A percentile compares a stretch with the other conserved stretches of the same genome.
Evolutionary conservation across 2,797 vertebrate species (phyloP).

Genomic region (Oophaga sylvatica): DNA sequence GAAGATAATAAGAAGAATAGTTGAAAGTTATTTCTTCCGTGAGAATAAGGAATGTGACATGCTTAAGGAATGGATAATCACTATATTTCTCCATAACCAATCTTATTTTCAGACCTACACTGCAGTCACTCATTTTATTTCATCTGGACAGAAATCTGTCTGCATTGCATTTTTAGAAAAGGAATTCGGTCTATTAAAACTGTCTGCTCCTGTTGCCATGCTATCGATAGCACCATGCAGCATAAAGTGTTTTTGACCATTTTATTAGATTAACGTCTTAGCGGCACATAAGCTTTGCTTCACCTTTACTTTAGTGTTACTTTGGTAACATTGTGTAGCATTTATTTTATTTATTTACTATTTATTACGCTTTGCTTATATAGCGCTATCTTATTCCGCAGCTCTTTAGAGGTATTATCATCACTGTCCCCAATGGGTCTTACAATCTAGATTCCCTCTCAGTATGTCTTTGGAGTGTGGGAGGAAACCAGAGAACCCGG

Average conservation of each 20-base stretch:
- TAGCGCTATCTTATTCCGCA: too few species aligned
- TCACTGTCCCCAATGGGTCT: too few species aligned
- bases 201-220: neutral
- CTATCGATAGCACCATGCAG: neutral
- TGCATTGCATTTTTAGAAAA: neutral
- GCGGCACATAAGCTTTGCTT: neutral
- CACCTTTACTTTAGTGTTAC: neutral
- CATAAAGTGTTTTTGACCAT: neutral
- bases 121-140: conserved; percentile 28
- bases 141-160: conserved; percentile 7
- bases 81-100: conserved; percentile 7
- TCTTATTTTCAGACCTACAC: conserved; percentile 27
- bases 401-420: too few species aligned
- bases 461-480: too few species aligned
- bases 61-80: conserved; percentile 41
- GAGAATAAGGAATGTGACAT: conserved; percentile 58
- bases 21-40: conserved; percentile 67
- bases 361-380: too few species aligned
- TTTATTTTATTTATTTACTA: too few species aligned
- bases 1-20: conserved; percentile 64
- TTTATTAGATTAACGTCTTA: neutral
- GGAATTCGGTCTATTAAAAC: neutral
- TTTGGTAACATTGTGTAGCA: neutral
- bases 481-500: too few species aligned
- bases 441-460: too few species aligned